Base-by-base conservation (phyloP, 2,888 invertebrate species). In the Antheraea assamensis region DNA sequence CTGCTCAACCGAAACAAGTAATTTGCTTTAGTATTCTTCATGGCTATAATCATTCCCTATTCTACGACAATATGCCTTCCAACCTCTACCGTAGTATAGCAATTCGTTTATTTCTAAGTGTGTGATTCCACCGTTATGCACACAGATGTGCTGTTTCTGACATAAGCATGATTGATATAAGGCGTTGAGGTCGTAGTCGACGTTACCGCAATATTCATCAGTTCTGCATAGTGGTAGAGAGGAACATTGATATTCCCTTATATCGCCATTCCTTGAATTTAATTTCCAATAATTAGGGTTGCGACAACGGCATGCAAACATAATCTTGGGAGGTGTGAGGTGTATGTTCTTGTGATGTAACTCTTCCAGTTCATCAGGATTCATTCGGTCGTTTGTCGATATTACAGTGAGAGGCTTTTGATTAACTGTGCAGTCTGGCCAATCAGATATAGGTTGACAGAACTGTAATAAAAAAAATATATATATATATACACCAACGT, bases 1-100 rank as follows among this genome's bases (percentile, higher is more conserved):
- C 98, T 35, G 93, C 95, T 66, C 96, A 97, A 81, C 97, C 98
- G 0, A 91, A 95, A 74, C 96, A 97, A 95, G 98, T 98, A 90
- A 92, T 89, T 71, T 21, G n/a, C 74, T 83, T 74, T 77, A 83
- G 81, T 89, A 87, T 71, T 91, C 88, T 78, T 92, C 91, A 70
- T 92, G 88, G 76, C 85, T 88, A 71, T 88, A 82, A 71, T 89
- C 87, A 15, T 86, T 82, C 47, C 82, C 82, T 19, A 89, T 78
- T 2, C 89, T 91, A 71, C 90, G 90, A 82, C 96, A 96, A 77
- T 94, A 90, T 24, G 96, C 96, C 80, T 87, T 91, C 90, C 95
- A 96, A 21, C 95, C 96, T 70, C 83, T 87, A 0, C 96, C 96
- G 42, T 88, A 87, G 80, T 95, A 96, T 66, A 96, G 85, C 64